These are phyloP conservation scores for Aviceda subcristata DNA, from an alignment of 2,113 vertebrate species.

Conservation along the genomic window DNA sequence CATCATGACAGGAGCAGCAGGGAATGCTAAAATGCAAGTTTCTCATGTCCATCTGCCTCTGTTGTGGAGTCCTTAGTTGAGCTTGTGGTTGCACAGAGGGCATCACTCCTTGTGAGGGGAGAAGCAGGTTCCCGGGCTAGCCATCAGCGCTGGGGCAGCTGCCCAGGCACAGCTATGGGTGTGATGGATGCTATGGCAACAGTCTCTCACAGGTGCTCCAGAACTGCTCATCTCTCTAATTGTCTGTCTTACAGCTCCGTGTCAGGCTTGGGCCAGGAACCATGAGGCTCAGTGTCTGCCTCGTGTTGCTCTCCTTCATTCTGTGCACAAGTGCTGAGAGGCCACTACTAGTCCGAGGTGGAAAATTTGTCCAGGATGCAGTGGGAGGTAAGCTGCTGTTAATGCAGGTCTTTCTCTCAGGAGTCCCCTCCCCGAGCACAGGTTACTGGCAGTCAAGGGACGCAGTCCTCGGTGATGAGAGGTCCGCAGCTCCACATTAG, in stretches of 20 bases:
- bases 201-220: neutral
- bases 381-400: neutral
- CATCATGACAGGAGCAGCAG: neutral
- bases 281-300: slow-evolving; percentile 12
- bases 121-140: neutral
- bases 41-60: neutral
- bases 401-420: neutral
- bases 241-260: neutral
- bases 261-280: neutral
- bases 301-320: neutral
- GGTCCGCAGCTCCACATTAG: accelerated
- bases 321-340: neutral
- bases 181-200: neutral
- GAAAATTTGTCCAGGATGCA: neutral
- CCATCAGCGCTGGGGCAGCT: neutral
- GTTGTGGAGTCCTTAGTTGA: neutral
- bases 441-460: neutral
- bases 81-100: neutral
- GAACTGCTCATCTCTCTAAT: neutral
- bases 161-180: neutral
- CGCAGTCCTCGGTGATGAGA: accelerated
- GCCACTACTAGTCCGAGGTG: accelerated
- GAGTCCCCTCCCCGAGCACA: neutral
- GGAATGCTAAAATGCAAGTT: neutral
- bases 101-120: neutral